These are phyloP conservation scores for Castor canadensis DNA, from an alignment of 2,113 vertebrate species.

Conservation along the genomic window DNA sequence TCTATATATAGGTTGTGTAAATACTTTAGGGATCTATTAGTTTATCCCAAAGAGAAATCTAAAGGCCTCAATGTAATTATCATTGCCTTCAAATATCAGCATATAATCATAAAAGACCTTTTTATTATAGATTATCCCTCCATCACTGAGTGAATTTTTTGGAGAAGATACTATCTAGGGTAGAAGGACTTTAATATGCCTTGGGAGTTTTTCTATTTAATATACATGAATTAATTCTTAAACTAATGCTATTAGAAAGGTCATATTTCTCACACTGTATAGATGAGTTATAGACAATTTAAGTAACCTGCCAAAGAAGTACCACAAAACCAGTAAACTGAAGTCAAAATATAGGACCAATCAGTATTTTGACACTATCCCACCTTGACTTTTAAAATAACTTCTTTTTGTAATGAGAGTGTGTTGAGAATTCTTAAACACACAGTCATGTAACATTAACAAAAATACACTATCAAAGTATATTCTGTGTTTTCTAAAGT, in stretches of 20 bases:
- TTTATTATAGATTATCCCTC: not conserved
- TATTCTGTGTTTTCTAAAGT: not conserved
- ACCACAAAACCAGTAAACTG: not conserved
- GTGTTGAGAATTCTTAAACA: not conserved
- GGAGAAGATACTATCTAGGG: not conserved
- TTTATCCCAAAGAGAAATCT: not conserved
- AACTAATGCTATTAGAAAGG: not conserved
- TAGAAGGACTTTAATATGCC: not conserved
- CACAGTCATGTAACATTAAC: not conserved
- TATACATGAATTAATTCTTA: not conserved
- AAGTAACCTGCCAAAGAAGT: constrained; percentile 1
- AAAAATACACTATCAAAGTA: not conserved
- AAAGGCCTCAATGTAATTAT: not conserved
- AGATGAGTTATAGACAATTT: not conserved
- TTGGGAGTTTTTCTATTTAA: not conserved
- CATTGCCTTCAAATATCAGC: not conserved
- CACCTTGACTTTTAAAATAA: not conserved
- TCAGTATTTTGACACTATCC: not conserved
- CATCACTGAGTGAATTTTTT: not conserved
- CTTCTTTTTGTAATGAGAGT: not conserved
- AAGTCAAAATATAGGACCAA: not conserved
- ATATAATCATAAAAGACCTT: not conserved
- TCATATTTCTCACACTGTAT: not conserved
- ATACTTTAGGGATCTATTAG: not conserved
- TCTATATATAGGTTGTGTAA: not conserved